A percentile compares a stretch with the other conserved stretches of the same genome.
These are phyloP conservation scores for Periophthalmus modestus DNA, from an alignment of 2,113 vertebrate genomes.

Conservation along the genomic window DNA sequence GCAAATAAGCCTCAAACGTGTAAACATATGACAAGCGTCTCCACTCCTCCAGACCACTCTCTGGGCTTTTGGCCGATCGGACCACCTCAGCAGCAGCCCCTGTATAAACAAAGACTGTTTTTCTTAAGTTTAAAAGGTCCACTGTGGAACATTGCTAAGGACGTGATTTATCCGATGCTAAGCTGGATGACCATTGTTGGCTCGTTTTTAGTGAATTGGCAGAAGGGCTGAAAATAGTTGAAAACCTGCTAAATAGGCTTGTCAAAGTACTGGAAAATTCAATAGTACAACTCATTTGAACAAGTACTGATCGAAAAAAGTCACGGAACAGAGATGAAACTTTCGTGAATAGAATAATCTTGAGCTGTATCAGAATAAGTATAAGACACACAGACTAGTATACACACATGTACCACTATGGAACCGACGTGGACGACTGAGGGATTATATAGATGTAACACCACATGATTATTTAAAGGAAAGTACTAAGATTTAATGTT, in stretches of 20 bases:
- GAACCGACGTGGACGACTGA: too few relatives aligned
- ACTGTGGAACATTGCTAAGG: conserved; percentile 37
- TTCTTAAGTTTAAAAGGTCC: conserved; percentile 43
- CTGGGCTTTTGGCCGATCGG: conserved; percentile 28
- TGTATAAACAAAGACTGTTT: conserved; percentile 52
- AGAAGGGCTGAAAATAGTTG: not conserved
- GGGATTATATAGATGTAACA: too few relatives aligned
- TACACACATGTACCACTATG: too few relatives aligned
- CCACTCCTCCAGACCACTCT: conserved; percentile 39
- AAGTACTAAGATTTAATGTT: too few relatives aligned
- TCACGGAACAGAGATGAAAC: too few relatives aligned
- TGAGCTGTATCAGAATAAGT: too few relatives aligned
- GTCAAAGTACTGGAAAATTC: too few relatives aligned
- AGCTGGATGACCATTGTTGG: conserved; percentile 34
- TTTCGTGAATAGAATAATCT: too few relatives aligned
- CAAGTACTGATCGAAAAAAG: too few relatives aligned
- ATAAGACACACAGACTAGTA: too few relatives aligned
- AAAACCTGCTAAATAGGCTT: not conserved
- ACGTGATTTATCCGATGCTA: conserved; percentile 28
- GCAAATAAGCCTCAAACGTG: conserved; percentile 71
- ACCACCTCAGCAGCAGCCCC: conserved; percentile 56
- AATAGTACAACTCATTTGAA: too few relatives aligned
- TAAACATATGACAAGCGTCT: conserved; percentile 68
- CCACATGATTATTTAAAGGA: too few relatives aligned
- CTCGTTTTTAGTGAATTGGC: conserved; percentile 4